These are phyloP conservation scores for Todiramphus chloris DNA, from an alignment of 2,113 vertebrate genomes.

Conservation along the genomic window DNA sequence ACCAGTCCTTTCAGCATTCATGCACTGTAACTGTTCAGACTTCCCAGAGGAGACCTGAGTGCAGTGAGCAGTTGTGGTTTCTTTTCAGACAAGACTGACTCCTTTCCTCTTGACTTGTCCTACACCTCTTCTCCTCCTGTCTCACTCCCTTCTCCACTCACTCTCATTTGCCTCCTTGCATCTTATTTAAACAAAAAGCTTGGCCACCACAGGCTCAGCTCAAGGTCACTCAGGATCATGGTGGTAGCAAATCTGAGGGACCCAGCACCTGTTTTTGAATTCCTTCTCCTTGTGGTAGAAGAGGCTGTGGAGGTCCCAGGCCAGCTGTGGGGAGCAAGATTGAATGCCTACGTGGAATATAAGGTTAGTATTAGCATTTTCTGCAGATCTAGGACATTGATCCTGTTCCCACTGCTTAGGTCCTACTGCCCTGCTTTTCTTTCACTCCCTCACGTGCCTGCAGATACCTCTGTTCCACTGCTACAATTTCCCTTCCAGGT, in stretches of 20 bases:
- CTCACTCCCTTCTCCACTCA: background rate
- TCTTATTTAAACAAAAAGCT: background rate
- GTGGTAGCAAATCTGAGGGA: background rate
- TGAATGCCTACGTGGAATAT: background rate
- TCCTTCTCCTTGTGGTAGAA: background rate
- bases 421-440: background rate
- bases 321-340: background rate
- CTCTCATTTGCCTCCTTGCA: background rate
- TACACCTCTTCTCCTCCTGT: background rate
- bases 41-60: background rate
- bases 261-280: background rate
- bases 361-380: background rate
- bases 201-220: background rate
- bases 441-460: background rate
- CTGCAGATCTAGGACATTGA: background rate
- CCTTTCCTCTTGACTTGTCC: background rate
- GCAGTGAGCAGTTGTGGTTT: background rate
- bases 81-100: background rate
- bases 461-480: background rate
- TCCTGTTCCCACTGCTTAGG: background rate
- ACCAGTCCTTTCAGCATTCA: background rate
- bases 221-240: background rate
- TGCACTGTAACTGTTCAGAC: fast-evolving
- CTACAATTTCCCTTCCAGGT: background rate
- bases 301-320: background rate